phyloP scores from a whole-genome alignment of 2,888 invertebrate species.

The Iselma pallidipennis region DNA sequence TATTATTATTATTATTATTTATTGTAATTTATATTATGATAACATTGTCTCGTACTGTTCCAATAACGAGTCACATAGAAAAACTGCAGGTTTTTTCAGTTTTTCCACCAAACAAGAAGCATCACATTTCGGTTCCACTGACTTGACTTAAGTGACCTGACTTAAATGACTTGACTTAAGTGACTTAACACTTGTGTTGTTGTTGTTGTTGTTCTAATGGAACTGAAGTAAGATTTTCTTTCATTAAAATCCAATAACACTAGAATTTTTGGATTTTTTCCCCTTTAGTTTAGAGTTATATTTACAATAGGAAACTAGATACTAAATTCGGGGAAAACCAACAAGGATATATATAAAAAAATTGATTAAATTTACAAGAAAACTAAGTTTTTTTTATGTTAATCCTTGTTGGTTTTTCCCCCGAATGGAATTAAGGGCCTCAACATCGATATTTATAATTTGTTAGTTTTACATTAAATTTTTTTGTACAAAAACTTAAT shows the following conservation, averaged over 20 bases:
- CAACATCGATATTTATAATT: constrained; percentile 43
- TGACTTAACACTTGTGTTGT: no score
- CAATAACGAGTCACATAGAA: no score
- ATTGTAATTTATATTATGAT: neutral
- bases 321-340: neutral
- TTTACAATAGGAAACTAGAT: constrained; percentile 30
- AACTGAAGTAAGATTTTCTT: constrained; percentile 5
- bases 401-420: neutral
- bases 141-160: no score
- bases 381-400: constrained; percentile 9
- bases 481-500: constrained; percentile 43
- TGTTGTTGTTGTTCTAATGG: no score
- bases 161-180: no score
- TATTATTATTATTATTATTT: neutral
- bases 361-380: no score
- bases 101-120: no score
- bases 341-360: neutral
- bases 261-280: constrained; percentile 8
- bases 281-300: constrained; percentile 13
- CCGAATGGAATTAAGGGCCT: constrained; percentile 19
- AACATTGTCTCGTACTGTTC: neutral
- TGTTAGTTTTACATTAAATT: constrained; percentile 43
- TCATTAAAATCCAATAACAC: constrained; percentile 23
- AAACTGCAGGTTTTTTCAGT: no score
- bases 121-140: neutral